Evolutionary conservation across 2,113 vertebrate species (phyloP).

Genomic region (Jacana jacana): DNA sequence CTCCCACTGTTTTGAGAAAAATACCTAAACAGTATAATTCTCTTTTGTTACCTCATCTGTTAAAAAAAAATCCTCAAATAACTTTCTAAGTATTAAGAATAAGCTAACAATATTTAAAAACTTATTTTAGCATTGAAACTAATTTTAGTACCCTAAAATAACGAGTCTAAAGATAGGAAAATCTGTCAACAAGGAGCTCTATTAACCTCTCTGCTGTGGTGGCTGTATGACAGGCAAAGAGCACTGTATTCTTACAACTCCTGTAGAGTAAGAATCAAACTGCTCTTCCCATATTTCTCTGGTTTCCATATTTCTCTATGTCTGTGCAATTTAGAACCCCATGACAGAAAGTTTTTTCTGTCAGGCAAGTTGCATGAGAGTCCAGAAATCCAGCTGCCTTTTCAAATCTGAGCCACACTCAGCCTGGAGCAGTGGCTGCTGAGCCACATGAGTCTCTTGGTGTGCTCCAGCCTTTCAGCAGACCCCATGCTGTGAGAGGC

Average conservation of each 20-base stretch:
- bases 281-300: not conserved
- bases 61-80: not conserved
- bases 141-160: not conserved
- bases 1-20: not conserved
- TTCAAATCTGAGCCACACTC: not conserved
- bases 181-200: not conserved
- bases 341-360: not conserved
- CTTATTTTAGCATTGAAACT: not conserved
- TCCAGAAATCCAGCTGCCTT: not conserved
- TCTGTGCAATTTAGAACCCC: not conserved
- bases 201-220: not conserved
- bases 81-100: not conserved
- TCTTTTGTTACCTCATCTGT: not conserved
- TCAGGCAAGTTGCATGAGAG: not conserved
- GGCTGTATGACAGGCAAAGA: not conserved
- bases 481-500: not conserved
- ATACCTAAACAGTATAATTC: not conserved
- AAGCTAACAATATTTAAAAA: not conserved
- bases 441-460: accelerated
- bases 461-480: not conserved
- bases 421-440: not conserved
- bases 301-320: not conserved
- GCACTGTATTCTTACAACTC: not conserved
- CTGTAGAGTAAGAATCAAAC: not conserved
- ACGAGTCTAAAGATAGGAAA: not conserved